Base-by-base conservation (phyloP, 2,113 vertebrate genomes). In the Channa argus region DNA sequence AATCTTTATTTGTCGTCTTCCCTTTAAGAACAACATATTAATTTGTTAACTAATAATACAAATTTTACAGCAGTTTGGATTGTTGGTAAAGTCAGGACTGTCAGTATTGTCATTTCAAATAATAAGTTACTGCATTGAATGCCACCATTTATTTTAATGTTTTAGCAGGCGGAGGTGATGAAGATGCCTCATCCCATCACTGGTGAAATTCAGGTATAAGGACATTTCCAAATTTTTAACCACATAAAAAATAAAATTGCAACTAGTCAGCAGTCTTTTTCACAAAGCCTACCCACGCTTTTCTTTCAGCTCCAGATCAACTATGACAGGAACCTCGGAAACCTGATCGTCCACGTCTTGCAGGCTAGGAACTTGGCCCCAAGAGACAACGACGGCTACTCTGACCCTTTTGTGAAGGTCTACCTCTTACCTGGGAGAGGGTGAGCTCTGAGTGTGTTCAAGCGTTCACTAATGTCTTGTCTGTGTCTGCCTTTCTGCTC, bases 361-460 rank as follows among this genome's bases (percentile, higher is more conserved):
- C 98, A 99, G 95, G 98, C 98, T 79, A 96, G 97, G 92, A 98
- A 97, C 89, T 94, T 99, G 56, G 95, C 94, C 73, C 96, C 94
- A 36, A 93, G 97, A 85, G 97, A 99, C 90, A 98, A 97, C 91
- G 98, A 99, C 4, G 95, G 97, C 68, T 99, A 99, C 91, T 98
- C 98, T 0, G 98, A 99, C 70, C 98, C 98, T 8, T 99, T 99
- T 79, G 98, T 99, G 86, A 99, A 99, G 89, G 97, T 99, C 71
- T 99, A 99, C 89, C 97, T 99, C 67, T 95, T 99, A 70, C 98
- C 98, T 24, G 98, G 98, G n/a, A 94, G 98, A 95, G 97, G 98
- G 98, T 99, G 94, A 96, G 98, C 58, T 63, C 70, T 33, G 67
- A 86, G 47, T 13, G 37, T 76, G 44, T 71, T 47, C 56, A 38